phyloP scores from a whole-genome alignment of 2,888 invertebrate species.

The Rhopalosiphum nymphaeae region DNA sequence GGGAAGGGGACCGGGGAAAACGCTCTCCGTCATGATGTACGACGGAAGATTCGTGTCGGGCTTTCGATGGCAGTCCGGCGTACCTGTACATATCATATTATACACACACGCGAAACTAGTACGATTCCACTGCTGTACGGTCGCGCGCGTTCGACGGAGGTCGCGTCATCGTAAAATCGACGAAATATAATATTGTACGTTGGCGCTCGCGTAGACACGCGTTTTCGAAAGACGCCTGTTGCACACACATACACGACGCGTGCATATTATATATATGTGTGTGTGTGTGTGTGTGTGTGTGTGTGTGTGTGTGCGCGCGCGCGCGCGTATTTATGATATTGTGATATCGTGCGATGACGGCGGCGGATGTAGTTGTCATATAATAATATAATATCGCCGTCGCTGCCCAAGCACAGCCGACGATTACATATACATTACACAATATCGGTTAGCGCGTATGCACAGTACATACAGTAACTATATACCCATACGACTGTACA shows the following conservation, averaged over 20 bases:
- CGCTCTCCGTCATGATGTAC: not conserved
- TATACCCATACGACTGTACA: too few relatives aligned
- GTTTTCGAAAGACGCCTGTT: not conserved
- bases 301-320: too few relatives aligned
- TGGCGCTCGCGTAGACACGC: not conserved
- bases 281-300: too few relatives aligned
- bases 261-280: too few relatives aligned
- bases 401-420: not conserved
- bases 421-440: not conserved
- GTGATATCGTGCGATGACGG: not conserved
- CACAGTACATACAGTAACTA: too few relatives aligned
- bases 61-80: not conserved
- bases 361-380: not conserved
- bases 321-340: not conserved
- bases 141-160: not conserved
- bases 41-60: not conserved
- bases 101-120: not conserved
- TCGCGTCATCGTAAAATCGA: constrained; percentile 5
- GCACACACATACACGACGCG: not conserved
- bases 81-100: not conserved
- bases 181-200: not conserved
- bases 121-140: not conserved
- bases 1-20: not conserved
- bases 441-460: too few relatives aligned
- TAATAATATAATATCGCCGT: not conserved